phyloP scores from a whole-genome alignment of 2,113 vertebrate genomes.

The Promerops cafer region DNA sequence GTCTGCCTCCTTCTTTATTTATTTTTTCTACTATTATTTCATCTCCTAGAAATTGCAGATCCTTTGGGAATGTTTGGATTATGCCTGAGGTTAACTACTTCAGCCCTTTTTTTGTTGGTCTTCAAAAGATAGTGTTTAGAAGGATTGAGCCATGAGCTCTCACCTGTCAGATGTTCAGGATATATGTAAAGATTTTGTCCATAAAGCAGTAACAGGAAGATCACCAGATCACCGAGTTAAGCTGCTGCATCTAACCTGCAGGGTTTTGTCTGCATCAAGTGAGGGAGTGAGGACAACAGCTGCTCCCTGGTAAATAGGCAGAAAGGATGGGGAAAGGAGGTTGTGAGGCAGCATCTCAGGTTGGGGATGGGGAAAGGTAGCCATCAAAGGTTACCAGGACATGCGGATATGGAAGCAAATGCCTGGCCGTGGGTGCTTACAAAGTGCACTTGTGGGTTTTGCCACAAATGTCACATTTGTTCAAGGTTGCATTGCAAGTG shows the following conservation, averaged over 20 bases:
- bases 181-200: background rate
- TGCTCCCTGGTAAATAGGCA: background rate
- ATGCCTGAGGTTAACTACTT: background rate
- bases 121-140: background rate
- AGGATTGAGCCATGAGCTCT: background rate
- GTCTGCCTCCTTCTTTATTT: background rate
- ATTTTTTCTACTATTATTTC: background rate
- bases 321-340: background rate
- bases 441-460: background rate
- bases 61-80: background rate
- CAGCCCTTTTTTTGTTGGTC: background rate
- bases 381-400: background rate
- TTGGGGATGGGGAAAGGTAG: background rate
- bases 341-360: background rate
- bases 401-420: background rate
- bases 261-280: background rate
- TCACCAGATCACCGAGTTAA: background rate
- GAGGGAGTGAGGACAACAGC: background rate
- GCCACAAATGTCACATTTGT: background rate
- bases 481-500: background rate
- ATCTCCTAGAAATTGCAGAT: background rate
- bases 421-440: background rate
- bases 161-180: background rate
- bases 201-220: background rate
- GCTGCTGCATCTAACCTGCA: background rate